These are phyloP conservation scores for Moxostoma hubbsi DNA, from an alignment of 2,797 vertebrate species.

Conservation along the genomic window DNA sequence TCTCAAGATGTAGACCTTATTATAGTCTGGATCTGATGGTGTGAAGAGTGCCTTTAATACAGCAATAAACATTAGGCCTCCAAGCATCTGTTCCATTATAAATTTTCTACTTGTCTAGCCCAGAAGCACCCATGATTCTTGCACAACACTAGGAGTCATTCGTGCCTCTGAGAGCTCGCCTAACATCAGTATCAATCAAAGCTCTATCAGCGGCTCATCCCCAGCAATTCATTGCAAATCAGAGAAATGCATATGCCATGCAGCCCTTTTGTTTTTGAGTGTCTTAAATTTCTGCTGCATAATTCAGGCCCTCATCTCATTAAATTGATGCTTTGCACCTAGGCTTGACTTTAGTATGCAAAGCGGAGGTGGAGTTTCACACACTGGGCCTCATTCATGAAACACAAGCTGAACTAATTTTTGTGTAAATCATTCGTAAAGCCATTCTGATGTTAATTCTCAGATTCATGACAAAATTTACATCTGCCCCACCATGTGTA, in stretches of 20 bases:
- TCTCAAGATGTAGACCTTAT: too few relatives aligned
- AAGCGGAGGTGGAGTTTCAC: conserved; percentile 31
- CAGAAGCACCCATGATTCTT: conserved; percentile 8
- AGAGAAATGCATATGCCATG: conserved; percentile 1
- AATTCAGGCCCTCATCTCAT: conserved; percentile 22
- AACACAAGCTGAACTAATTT: too few relatives aligned
- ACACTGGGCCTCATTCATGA: neutral
- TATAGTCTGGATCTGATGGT: neutral
- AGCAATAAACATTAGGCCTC: conserved; percentile 24
- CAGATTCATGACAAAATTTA: too few relatives aligned
- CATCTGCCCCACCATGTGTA: too few relatives aligned
- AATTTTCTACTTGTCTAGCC: neutral
- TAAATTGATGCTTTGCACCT: conserved; percentile 28
- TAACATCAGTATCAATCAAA: conserved; percentile 17
- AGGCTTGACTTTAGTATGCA: conserved; percentile 27
- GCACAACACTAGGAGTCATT: conserved; percentile 34
- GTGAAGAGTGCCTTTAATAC: neutral
- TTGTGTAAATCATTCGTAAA: too few relatives aligned
- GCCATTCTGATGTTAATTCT: too few relatives aligned
- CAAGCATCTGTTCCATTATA: neutral
- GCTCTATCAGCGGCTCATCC: neutral
- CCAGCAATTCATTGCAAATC: neutral
- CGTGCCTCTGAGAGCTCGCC: conserved; percentile 10
- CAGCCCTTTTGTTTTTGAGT: neutral
- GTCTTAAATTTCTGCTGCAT: conserved; percentile 30